Evolutionary conservation across 2,888 invertebrate species (phyloP).

Genomic region (Ceriagrion tenellum): DNA sequence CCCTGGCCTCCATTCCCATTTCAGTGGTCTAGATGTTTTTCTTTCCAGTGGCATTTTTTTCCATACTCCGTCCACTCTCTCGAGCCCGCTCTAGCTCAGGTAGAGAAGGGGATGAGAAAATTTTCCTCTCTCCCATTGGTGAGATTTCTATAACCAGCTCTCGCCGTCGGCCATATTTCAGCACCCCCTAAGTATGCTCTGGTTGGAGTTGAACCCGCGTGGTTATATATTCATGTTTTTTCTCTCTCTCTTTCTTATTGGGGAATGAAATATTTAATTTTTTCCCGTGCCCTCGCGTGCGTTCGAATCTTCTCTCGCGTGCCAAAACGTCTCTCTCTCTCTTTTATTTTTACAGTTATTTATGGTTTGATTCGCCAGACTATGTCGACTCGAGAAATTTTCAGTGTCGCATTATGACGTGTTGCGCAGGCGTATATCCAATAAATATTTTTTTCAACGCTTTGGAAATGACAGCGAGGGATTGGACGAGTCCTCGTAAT

Average conservation of each 20-base stretch:
- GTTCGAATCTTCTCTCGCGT: constrained; percentile 1
- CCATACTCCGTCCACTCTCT: background rate
- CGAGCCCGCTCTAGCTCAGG: background rate
- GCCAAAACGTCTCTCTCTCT: background rate
- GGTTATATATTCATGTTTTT: background rate
- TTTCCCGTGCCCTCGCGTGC: background rate
- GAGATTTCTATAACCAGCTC: background rate
- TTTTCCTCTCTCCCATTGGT: background rate
- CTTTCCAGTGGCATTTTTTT: background rate
- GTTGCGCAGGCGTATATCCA: background rate
- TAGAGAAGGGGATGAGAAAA: background rate
- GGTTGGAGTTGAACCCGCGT: background rate
- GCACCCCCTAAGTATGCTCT: background rate
- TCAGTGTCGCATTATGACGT: background rate
- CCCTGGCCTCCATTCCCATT: background rate
- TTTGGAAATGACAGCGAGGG: background rate
- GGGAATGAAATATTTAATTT: background rate
- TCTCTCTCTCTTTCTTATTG: background rate
- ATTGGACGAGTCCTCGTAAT: background rate
- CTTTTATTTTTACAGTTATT: background rate
- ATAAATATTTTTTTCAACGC: background rate
- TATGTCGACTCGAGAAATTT: background rate
- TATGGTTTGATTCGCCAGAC: background rate
- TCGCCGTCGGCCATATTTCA: background rate
- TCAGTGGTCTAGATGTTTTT: background rate